Evolutionary conservation across 2,797 vertebrate genomes (phyloP), one percentile per base, ranked within the genome.

Genomic region (Forpus xanthops): DNA sequence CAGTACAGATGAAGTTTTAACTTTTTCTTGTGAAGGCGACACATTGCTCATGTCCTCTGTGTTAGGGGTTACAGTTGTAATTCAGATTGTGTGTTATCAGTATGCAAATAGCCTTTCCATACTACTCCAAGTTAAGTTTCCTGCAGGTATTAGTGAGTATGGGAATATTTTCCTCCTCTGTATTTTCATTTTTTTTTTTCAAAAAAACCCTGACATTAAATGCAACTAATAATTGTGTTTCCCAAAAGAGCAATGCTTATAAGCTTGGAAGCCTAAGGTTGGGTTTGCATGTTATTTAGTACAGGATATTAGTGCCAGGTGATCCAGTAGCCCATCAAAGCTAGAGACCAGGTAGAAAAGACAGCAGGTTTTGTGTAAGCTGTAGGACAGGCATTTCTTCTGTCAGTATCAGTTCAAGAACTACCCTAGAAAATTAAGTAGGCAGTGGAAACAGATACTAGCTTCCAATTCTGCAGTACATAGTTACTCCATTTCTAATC

Each of bases 181-280:
- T 30, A 14, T 75, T 67, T 85, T 85, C 53, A 42, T n/a, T 82
- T 55, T 18, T 64, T 50, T n/a, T 82, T 55, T 18, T 64, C 50
- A 76, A 70, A 25, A 1, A 33, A 2, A 0, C 10, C 17, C 7
- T 31, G 33, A 39, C 2, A 1, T 49, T 73, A 64, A 74, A 55
- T 60, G 53, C 10, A 64, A 50, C 28, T 62, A 84, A 11, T 31
- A 4, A 5, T 58, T 71, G 6, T 60, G 78, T 85, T 39, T 15
- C 44, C 24, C 4, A 17, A 28, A 82, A 64, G n/a, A 68, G 1
- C 24, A 64, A 15, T 42, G 33, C 8, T 81, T 58, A 12, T 49
- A 30, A 79, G 35, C n/a, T 39, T 35, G 27, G 30, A 67, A 58
- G 25, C 4, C 12, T 27, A n/a, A 9, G 61, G 20, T 28, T n/a